phyloP scores from a whole-genome alignment of 23 tunicate genomes.

The Styela plicata region DNA sequence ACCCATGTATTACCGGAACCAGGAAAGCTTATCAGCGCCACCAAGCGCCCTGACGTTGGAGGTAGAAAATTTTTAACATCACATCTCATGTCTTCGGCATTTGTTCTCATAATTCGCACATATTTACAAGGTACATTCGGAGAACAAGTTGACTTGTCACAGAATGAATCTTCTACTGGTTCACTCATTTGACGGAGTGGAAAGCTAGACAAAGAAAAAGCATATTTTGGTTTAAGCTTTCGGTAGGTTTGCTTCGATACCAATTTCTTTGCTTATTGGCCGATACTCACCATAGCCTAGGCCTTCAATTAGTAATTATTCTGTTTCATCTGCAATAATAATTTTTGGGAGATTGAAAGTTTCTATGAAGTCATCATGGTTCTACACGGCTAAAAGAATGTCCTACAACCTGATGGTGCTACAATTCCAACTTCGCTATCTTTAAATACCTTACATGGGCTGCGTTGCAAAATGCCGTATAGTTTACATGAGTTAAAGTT shows the following conservation, averaged over 20 bases:
- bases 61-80: conserved; percentile 18
- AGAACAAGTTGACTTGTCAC: not conserved
- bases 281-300: no score
- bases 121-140: not conserved
- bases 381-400: no score
- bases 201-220: not conserved
- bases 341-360: no score
- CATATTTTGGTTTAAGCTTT: no score
- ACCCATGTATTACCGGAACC: conserved; percentile 59
- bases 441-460: no score
- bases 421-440: no score
- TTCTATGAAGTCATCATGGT: no score
- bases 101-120: conserved; percentile 3
- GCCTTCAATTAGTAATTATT: no score
- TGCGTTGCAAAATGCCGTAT: no score
- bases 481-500: no score
- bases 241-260: not conserved
- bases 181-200: not conserved
- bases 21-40: conserved; percentile 35
- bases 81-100: conserved; percentile 30
- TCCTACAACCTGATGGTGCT: no score
- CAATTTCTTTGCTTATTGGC: conserved; percentile 5
- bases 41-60: not conserved
- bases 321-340: no score
- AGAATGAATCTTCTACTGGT: not conserved